phyloP scores from a whole-genome alignment of 2,888 invertebrate genomes.

The Syritta pipiens region DNA sequence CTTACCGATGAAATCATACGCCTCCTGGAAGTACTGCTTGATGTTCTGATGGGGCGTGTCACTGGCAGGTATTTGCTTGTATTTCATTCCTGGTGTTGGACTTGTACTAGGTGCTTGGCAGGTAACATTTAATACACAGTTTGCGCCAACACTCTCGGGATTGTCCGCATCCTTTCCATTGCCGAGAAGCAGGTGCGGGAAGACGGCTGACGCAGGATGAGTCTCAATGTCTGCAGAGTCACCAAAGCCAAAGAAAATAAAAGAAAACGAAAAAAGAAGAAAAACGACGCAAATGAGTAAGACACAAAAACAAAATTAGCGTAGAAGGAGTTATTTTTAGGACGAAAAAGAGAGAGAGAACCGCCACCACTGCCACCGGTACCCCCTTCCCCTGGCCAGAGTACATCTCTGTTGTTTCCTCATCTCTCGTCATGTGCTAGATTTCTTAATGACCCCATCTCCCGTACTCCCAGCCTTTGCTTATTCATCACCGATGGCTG shows the following conservation, averaged over 20 bases:
- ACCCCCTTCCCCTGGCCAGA: no score
- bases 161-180: constrained; percentile 90
- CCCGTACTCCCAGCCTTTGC: constrained; percentile 13
- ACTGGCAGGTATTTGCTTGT: constrained; percentile 89
- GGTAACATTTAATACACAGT: constrained; percentile 90
- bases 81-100: constrained; percentile 84
- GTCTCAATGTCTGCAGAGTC: constrained; percentile 83
- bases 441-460: constrained; percentile 58
- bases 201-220: constrained; percentile 87
- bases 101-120: constrained; percentile 84
- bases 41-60: constrained; percentile 92
- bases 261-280: constrained; percentile 16
- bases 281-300: constrained; percentile 49
- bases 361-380: no score
- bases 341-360: constrained; percentile 4
- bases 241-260: constrained; percentile 32
- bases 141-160: constrained; percentile 85
- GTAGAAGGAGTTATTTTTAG: constrained; percentile 62
- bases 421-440: constrained; percentile 68
- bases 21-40: constrained; percentile 92
- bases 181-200: constrained; percentile 90
- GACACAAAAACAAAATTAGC: constrained; percentile 56
- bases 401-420: constrained; percentile 66
- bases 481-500: constrained; percentile 54
- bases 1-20: constrained; percentile 92